Base-by-base conservation (phyloP, 92 coral and sea anemone genomes). In the Parazoanthus atlanticus region DNA sequence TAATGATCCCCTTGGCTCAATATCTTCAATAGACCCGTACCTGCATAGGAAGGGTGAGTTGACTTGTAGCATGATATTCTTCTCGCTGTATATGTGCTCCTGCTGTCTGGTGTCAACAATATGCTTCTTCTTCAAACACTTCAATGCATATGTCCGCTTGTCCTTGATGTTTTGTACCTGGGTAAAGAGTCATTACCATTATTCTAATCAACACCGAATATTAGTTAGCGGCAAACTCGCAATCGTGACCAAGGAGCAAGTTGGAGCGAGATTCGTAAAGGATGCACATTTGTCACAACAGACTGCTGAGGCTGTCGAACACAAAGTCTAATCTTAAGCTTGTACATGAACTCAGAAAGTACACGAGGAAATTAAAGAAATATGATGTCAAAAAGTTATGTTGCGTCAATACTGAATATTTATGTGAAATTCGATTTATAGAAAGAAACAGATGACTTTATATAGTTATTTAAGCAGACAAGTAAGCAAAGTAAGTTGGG, bases 81-180 rank as follows among this genome's bases (percentile, higher is more conserved):
- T 97, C 88, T 97, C 99, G 15, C 98, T 95, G 94, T 93, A 94
- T 36, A 96, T 94, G 81, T 97, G 99, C 16, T 97, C 99, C 36
- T 97, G 99, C 38, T 97, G 99, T 58, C 98, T 93, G 17, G 98
- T 97, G 77, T 95, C 98, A 31, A 96, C 81, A 28, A 97, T 97
- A 83, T 97, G 99, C 76, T 94, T 95, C 88, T 97, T 97, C 93
- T 97, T 97, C 92, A 97, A 81, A 81, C 99, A 97, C 84, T 97
- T 97, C 19, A 97, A 73, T 4, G 99, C 99, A 76, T 92, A 97
- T 0, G 98, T 94, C 40, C 91, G 91, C 43, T 94, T 93, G 93
- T 95, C 96, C 77, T 97, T 97, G 3, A 90, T 89, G 88, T 90
- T 95, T 93, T 97, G 98, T 13, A 97, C 96, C 99, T 97, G 43